phyloP scores from a whole-genome alignment of 2,888 invertebrate species.

The Eustalomyia histrio region DNA sequence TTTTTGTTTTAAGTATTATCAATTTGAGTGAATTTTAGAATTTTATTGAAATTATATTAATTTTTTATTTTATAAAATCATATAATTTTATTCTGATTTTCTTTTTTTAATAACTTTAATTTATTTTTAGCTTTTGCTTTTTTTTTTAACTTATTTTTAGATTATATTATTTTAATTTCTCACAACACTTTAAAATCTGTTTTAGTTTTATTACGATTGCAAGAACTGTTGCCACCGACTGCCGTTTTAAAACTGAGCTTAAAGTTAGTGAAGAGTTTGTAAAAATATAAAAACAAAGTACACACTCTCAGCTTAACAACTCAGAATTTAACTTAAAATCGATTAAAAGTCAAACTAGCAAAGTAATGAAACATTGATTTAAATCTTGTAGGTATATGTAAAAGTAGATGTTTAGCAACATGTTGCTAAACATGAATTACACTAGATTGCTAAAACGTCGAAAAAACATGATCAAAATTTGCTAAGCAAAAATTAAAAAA shows the following conservation, averaged over 20 bases:
- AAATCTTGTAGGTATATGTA: background rate
- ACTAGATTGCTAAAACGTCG: background rate
- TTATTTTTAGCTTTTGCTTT: background rate
- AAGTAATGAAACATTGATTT: background rate
- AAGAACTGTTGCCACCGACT: constrained; percentile 72
- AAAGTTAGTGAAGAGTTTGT: constrained; percentile 52
- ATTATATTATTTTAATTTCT: constrained; percentile 7
- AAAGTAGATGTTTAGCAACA: background rate
- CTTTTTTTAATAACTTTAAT: background rate
- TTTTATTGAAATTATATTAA: background rate
- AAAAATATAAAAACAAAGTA: constrained; percentile 34
- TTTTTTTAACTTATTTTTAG: constrained; percentile 1
- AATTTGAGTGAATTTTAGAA: constrained; percentile 7
- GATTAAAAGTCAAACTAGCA: constrained; percentile 1
- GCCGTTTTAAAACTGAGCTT: constrained; percentile 76
- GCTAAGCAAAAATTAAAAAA: no score
- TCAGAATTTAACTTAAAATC: constrained; percentile 4
- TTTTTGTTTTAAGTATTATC: no score
- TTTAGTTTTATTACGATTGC: constrained; percentile 52
- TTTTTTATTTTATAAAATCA: constrained; percentile 6
- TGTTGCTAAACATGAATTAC: background rate
- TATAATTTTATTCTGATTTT: background rate
- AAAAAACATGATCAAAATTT: no score
- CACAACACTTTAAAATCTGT: background rate
- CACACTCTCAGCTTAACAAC: background rate